Evolutionary conservation across 2,888 invertebrate species (phyloP).

Genomic region (Yponomeuta evonymella): DNA sequence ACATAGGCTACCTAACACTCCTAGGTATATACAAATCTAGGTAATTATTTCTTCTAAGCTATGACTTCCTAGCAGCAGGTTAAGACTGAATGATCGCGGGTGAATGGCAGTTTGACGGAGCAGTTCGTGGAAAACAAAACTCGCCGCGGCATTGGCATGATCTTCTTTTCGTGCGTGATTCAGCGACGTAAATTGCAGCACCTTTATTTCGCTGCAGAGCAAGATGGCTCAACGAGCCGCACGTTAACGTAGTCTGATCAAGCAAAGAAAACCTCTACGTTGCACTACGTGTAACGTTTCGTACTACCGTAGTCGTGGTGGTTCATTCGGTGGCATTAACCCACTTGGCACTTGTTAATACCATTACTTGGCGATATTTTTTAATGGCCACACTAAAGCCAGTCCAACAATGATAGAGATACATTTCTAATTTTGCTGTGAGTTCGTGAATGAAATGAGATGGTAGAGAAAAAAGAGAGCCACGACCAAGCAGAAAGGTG

Average conservation of each 20-base stretch:
- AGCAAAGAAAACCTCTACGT: neutral
- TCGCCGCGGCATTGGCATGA: no score
- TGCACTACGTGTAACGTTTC: slow-evolving; percentile 7
- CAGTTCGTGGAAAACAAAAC: no score
- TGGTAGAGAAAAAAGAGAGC: neutral
- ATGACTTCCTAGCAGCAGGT: no score
- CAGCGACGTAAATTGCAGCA: no score
- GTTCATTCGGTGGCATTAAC: slow-evolving; percentile 22
- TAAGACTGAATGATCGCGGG: neutral
- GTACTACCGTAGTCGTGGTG: slow-evolving; percentile 6
- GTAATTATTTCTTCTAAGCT: no score
- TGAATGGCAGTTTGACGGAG: neutral
- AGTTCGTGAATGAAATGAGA: neutral
- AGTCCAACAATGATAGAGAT: neutral
- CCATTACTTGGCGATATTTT: slow-evolving; percentile 18
- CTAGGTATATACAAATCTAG: neutral
- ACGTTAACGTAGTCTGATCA: neutral
- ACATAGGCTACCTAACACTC: neutral
- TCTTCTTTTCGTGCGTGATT: no score
- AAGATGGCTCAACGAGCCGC: no score
- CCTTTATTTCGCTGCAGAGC: no score
- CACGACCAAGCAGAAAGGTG: neutral
- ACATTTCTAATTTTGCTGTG: neutral
- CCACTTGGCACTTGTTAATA: slow-evolving; percentile 27
- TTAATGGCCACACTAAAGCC: neutral